Evolutionary conservation across 1,140 invertebrate genomes (phyloP).

Genomic region (Drosophila aff.): DNA sequence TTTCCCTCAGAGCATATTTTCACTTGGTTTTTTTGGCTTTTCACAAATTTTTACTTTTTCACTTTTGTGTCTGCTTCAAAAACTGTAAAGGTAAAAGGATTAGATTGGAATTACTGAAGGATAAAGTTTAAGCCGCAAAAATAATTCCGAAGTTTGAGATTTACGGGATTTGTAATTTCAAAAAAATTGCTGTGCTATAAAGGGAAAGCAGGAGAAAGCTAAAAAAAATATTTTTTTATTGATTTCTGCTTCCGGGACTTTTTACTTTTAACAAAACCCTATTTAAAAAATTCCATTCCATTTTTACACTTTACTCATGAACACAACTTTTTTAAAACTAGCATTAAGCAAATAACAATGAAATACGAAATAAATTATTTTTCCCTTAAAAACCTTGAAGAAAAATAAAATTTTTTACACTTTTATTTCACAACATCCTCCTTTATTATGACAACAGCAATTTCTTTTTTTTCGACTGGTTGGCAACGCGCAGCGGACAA

Average conservation of each 20-base stretch:
- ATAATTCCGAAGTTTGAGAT: neutral
- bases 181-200: neutral
- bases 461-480: conserved; percentile 48
- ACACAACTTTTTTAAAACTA: no score
- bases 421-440: neutral
- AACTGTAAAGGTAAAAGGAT: conserved; percentile 11
- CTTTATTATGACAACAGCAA: conserved; percentile 63
- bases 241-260: no score
- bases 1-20: conserved; percentile 28
- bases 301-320: no score
- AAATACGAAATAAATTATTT: no score
- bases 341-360: no score
- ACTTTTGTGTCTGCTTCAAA: conserved; percentile 29
- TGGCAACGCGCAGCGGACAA: conserved; percentile 74
- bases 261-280: no score
- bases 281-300: no score
- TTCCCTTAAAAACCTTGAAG: no score
- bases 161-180: neutral
- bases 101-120: neutral
- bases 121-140: conserved; percentile 9
- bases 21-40: conserved; percentile 19
- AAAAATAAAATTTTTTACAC: neutral
- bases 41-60: neutral
- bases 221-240: no score
- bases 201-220: neutral